Conservation (phyloP, 2,888 invertebrate genomes). For the Chalcosyrphus nemorum region DNA sequence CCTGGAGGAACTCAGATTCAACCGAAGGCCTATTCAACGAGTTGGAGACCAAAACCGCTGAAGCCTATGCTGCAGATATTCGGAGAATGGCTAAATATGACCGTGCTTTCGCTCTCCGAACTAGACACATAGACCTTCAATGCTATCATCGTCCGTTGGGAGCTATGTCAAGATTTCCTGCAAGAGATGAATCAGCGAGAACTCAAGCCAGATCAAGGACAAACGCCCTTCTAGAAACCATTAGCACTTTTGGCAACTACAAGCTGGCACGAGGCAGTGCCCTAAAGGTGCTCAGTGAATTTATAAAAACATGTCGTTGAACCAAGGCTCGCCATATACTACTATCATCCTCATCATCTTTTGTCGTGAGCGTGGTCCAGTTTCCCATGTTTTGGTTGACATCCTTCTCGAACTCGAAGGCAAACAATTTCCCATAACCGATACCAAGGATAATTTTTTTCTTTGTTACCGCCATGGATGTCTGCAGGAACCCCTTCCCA, state of each 20-base stretch:
- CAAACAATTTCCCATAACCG: slow-evolving; percentile 84
- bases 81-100: slow-evolving; percentile 91
- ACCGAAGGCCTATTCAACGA: slow-evolving; percentile 90
- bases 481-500: slow-evolving; percentile 88
- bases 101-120: slow-evolving; percentile 84
- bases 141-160: slow-evolving; percentile 85
- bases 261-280: slow-evolving; percentile 82
- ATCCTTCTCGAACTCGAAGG: slow-evolving; percentile 87
- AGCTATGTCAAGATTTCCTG: slow-evolving; percentile 85
- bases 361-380: slow-evolving; percentile 88
- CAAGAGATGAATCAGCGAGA: slow-evolving; percentile 85
- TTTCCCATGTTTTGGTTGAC: slow-evolving; percentile 85
- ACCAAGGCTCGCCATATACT: slow-evolving; percentile 90
- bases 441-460: slow-evolving; percentile 88
- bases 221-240: slow-evolving; percentile 85
- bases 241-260: slow-evolving; percentile 82
- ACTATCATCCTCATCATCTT: slow-evolving; percentile 87
- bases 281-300: slow-evolving; percentile 85
- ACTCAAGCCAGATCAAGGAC: slow-evolving; percentile 85
- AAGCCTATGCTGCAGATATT: slow-evolving; percentile 90
- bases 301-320: slow-evolving; percentile 86
- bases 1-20: slow-evolving; percentile 89
- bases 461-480: slow-evolving; percentile 92
- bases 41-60: slow-evolving; percentile 86
- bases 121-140: slow-evolving; percentile 88